A percentile compares a stretch with the other conserved stretches of the same genome.
These are phyloP conservation scores for Archips xylosteana DNA, from an alignment of 2,888 invertebrate genomes.

Conservation along the genomic window DNA sequence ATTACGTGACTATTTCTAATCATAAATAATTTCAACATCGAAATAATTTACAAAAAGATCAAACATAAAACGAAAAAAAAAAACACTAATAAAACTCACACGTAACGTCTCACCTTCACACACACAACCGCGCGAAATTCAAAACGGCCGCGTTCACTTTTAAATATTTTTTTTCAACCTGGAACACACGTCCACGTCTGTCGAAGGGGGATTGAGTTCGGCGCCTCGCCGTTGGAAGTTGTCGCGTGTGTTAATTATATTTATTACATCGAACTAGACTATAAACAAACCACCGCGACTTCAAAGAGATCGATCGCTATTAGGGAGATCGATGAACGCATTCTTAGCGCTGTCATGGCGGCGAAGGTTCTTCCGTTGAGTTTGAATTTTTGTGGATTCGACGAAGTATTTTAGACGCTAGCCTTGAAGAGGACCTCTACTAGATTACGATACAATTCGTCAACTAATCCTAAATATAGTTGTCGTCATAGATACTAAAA, in stretches of 20 bases:
- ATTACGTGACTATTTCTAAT: too few species aligned
- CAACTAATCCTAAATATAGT: too few species aligned
- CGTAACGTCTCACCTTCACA: constrained; percentile 59
- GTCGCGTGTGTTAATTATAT: constrained; percentile 81
- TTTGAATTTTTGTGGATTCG: background rate
- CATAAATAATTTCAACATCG: too few species aligned
- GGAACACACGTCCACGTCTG: constrained; percentile 74
- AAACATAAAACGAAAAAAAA: background rate
- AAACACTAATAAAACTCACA: constrained; percentile 59
- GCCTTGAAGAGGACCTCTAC: background rate
- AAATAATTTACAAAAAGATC: background rate
- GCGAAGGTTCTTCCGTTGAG: constrained; percentile 13
- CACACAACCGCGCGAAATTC: constrained; percentile 68
- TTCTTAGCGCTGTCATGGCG: constrained; percentile 45
- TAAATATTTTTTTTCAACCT: constrained; percentile 46
- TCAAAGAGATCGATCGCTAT: constrained; percentile 82
- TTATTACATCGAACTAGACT: constrained; percentile 78
- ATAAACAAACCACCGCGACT: constrained; percentile 76
- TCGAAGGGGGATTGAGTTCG: constrained; percentile 79
- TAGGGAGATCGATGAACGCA: constrained; percentile 66
- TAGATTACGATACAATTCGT: too few species aligned
- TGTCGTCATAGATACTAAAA: too few species aligned
- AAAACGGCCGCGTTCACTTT: constrained; percentile 53
- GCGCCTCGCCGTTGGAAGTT: constrained; percentile 68
- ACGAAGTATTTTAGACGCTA: background rate